Evolutionary conservation across 2,797 vertebrate species (phyloP).

Genomic region (Aeoliscus strigatus): DNA sequence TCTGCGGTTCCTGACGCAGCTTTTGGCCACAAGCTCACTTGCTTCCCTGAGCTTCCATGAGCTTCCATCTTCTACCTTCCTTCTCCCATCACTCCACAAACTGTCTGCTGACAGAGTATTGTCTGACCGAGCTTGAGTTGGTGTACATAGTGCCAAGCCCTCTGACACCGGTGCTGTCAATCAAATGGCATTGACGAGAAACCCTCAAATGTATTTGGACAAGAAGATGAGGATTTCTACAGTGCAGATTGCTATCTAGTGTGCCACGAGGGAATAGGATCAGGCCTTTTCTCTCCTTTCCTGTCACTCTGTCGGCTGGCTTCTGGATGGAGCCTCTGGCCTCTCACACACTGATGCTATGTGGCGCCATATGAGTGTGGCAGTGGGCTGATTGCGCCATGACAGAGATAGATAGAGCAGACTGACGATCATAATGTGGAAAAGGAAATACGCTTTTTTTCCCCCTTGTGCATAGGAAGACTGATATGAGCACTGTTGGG

Average conservation of each 20-base stretch:
- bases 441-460: constrained; percentile 35
- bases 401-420: constrained; percentile 49
- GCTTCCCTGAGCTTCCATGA: constrained; percentile 10
- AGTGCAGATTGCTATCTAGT: constrained; percentile 56
- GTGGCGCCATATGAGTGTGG: constrained; percentile 15
- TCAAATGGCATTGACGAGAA: constrained; percentile 56
- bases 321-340: constrained; percentile 53
- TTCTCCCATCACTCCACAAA: constrained; percentile 47
- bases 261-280: constrained; percentile 19
- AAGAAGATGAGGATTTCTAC: constrained; percentile 57
- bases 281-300: constrained; percentile 14
- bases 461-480: constrained; percentile 22
- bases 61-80: constrained; percentile 39
- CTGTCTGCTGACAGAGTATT: constrained; percentile 63
- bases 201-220: constrained; percentile 65
- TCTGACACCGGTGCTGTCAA: constrained; percentile 61
- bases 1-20: constrained; percentile 56
- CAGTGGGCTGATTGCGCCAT: constrained; percentile 32
- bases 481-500: constrained; percentile 45
- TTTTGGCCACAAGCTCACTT: constrained; percentile 22
- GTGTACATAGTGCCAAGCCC: constrained; percentile 62
- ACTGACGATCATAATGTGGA: constrained; percentile 49
- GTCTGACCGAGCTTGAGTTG: constrained; percentile 57
- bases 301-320: constrained; percentile 36
- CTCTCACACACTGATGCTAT: constrained; percentile 15